phyloP scores from a whole-genome alignment of 1,140 invertebrate genomes.

The Drosophila neocordata region DNA sequence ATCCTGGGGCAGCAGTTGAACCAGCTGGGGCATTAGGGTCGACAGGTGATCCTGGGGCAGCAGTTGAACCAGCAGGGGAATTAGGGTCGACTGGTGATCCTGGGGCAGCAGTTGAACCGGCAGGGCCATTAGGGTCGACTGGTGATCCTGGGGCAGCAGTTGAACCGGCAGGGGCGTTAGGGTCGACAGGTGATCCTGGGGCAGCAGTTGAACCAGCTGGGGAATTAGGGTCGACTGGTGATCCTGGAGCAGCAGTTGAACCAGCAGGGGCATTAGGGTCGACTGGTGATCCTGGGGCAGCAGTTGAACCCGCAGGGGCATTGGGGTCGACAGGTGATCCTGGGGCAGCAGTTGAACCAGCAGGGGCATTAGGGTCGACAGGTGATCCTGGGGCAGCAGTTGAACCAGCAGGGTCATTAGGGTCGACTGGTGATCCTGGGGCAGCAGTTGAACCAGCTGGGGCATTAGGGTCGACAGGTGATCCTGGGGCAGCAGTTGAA shows the following conservation, averaged over 20 bases:
- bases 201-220: conserved; percentile 16
- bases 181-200: conserved; percentile 19
- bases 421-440: conserved; percentile 17
- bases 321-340: conserved; percentile 22
- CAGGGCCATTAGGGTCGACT: conserved; percentile 10
- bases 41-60: conserved; percentile 3
- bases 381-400: conserved; percentile 12
- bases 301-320: background rate
- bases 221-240: conserved; percentile 20
- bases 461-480: conserved; percentile 23
- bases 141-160: background rate
- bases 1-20: conserved; percentile 3
- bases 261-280: conserved; percentile 24
- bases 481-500: conserved; percentile 13
- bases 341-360: conserved; percentile 3
- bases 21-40: background rate
- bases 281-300: conserved; percentile 13
- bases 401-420: background rate
- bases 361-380: conserved; percentile 12
- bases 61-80: background rate
- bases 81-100: conserved; percentile 18
- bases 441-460: conserved; percentile 19
- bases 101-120: conserved; percentile 7
- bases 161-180: conserved; percentile 5
- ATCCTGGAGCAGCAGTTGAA: conserved; percentile 12